Conservation (phyloP, 2,888 invertebrate genomes). For the Lysandra coridon region DNA sequence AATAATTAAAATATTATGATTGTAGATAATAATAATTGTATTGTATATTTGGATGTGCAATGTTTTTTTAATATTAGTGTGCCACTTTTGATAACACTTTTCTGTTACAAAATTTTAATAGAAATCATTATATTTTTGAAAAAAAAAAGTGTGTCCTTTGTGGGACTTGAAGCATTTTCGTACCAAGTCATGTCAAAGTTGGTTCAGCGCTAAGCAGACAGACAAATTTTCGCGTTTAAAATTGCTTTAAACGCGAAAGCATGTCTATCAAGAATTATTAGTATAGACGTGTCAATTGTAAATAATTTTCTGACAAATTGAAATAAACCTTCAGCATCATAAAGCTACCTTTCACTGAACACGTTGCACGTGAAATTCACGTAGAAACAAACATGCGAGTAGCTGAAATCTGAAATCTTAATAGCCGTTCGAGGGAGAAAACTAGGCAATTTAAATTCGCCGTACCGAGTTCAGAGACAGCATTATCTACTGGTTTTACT, state of each 20-base stretch:
- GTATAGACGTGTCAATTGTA: neutral
- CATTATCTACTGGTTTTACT: constrained; percentile 40
- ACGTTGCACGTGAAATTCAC: neutral
- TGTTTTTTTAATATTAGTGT: too few relatives aligned
- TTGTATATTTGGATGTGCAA: too few relatives aligned
- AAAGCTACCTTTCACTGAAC: neutral
- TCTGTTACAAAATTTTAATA: too few relatives aligned
- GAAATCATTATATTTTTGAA: too few relatives aligned
- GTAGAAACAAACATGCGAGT: constrained; percentile 16
- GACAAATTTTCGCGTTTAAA: neutral
- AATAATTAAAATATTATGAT: too few relatives aligned
- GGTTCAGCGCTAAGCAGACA: too few relatives aligned
- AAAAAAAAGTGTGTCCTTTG: too few relatives aligned
- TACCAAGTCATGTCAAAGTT: too few relatives aligned
- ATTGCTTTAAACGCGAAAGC: neutral
- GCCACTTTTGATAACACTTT: too few relatives aligned
- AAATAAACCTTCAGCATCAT: neutral
- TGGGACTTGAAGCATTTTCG: too few relatives aligned
- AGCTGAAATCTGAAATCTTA: constrained; percentile 25
- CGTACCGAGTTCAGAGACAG: constrained; percentile 32
- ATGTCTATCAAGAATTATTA: neutral
- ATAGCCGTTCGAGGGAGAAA: constrained; percentile 24
- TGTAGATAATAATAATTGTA: too few relatives aligned
- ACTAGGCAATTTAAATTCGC: constrained; percentile 27
- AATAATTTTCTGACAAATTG: too few relatives aligned